Conservation (phyloP, 2,113 vertebrate species). For the Chunga burmeisteri region DNA sequence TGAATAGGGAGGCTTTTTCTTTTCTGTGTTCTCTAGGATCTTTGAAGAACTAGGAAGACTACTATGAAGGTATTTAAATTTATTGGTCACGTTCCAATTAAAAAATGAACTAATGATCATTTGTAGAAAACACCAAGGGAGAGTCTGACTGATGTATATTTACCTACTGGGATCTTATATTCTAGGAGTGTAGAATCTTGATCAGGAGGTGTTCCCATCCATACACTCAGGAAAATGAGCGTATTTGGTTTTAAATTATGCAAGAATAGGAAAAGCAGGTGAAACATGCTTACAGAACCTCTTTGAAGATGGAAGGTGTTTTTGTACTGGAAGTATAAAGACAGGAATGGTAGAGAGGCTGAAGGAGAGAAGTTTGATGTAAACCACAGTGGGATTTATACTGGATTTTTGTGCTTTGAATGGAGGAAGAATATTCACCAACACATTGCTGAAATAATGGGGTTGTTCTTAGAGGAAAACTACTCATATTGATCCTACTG, state of each 20-base stretch:
- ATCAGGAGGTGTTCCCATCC: neutral
- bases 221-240: neutral
- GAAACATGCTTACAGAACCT: neutral
- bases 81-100: neutral
- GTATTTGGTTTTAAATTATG: neutral
- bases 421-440: neutral
- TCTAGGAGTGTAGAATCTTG: neutral
- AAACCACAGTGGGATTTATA: neutral
- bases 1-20: neutral
- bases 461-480: neutral
- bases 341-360: neutral
- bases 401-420: neutral
- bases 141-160: neutral
- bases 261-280: neutral
- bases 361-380: neutral
- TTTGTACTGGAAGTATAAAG: neutral
- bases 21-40: neutral
- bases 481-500: neutral
- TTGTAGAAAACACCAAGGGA: neutral
- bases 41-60: neutral
- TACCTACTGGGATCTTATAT: neutral
- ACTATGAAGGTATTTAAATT: neutral
- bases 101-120: neutral
- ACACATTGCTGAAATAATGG: neutral
- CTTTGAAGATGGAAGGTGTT: neutral